Evolutionary conservation across 2,888 invertebrate species (phyloP), one percentile per base, ranked within the genome.

Genomic region (Cephus nigrinus): DNA sequence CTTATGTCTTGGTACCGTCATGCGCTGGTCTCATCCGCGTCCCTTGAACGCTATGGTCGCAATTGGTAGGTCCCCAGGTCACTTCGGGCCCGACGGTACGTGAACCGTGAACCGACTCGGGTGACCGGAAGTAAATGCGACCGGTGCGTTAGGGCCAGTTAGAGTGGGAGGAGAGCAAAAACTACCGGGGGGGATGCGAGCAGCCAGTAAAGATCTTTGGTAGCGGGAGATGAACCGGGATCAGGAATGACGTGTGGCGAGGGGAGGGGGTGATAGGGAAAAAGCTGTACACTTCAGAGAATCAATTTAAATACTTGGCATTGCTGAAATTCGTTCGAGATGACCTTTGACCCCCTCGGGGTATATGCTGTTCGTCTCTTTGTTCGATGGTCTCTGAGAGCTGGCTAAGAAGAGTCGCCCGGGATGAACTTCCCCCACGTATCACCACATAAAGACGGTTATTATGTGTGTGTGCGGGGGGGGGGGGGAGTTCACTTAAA

Each of bases 241-340:
- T 23, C 40, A 55, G 73, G 15, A 69, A 76, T 12, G 31, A 76
- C 34, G 69, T 35, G 12, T 35, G 35, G 12, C 3, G 12, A 35
- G 3, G 30, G 74, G 74, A 75, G 76, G 79, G 80, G 82, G 80
- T 3, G 12, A 3, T 35, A 75, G 76, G 12, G 77, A 74, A 81
- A 81, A 80, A 81, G 80, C 84, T 83, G 40, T 15, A 15, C 15
- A 86, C 86, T 85, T 86, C 86, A 86, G 83, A 76, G 84, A 84
- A 85, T 87, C 88, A 86, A 87, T 88, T 89, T 87, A 87, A 88
- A 89, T 89, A 86, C 85, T 81, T 84, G 84, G 84, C 87, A 87
- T 88, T 84, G 88, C 82, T 88, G 87, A 86, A 89, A 89, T 89
- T 88, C 85, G 87, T 89, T 83, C 83, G 84, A 83, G 84, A 85